Evolutionary conservation across 1,140 invertebrate species (phyloP).

Genomic region (Lordiphosa clarofinis): DNA sequence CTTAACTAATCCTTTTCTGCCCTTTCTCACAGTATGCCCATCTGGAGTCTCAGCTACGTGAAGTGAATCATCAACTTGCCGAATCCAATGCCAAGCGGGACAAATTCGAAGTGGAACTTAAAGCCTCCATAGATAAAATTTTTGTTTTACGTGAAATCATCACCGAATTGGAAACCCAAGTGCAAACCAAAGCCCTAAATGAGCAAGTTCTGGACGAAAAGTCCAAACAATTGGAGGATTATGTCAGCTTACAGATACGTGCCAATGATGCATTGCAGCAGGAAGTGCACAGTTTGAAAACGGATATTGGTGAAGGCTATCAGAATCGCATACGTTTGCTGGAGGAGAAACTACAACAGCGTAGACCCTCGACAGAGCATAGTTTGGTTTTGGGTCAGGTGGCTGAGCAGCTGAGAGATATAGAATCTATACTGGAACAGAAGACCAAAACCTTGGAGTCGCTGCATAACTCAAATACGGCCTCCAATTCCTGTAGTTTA

Average conservation of each 20-base stretch:
- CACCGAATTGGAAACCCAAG: slow-evolving; percentile 85
- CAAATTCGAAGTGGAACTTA: slow-evolving; percentile 84
- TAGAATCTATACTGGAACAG: slow-evolving; percentile 83
- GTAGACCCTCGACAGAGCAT: slow-evolving; percentile 82
- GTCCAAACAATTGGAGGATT: slow-evolving; percentile 76
- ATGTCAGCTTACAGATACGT: slow-evolving; percentile 81
- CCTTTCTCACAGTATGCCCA: slow-evolving; percentile 83
- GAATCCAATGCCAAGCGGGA: slow-evolving; percentile 83
- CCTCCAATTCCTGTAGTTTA: slow-evolving; percentile 81
- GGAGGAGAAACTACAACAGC: slow-evolving; percentile 83
- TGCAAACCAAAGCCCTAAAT: slow-evolving; percentile 83
- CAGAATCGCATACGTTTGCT: slow-evolving; percentile 81
- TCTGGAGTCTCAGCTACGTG: slow-evolving; percentile 85
- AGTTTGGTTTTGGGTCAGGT: slow-evolving; percentile 59
- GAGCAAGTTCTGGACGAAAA: slow-evolving; percentile 73
- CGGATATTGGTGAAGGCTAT: slow-evolving; percentile 80
- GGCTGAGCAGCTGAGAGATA: slow-evolving; percentile 80
- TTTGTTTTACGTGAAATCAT: slow-evolving; percentile 87
- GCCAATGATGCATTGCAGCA: slow-evolving; percentile 81
- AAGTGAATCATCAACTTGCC: slow-evolving; percentile 83
- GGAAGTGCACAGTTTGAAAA: slow-evolving; percentile 81
- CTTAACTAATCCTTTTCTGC: slow-evolving; percentile 4
- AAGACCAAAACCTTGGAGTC: slow-evolving; percentile 86
- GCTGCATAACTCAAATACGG: slow-evolving; percentile 83
- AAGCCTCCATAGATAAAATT: slow-evolving; percentile 87